phyloP scores from a whole-genome alignment of 2,113 vertebrate species.

The Centropus bengalensis region DNA sequence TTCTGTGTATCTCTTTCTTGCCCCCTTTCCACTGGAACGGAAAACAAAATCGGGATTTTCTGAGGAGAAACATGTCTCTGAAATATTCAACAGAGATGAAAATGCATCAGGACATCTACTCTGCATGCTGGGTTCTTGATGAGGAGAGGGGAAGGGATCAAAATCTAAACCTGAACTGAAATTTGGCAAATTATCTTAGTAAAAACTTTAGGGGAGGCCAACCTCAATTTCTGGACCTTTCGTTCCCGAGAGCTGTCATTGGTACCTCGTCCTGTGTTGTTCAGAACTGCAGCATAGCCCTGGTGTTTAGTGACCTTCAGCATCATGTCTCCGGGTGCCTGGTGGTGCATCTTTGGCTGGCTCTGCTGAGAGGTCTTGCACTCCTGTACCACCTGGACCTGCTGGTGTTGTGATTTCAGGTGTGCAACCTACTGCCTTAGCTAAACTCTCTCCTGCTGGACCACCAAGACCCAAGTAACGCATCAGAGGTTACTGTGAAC shows the following conservation, averaged over 20 bases:
- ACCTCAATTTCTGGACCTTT: neutral
- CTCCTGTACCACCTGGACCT: neutral
- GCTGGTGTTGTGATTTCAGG: neutral
- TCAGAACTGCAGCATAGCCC: neutral
- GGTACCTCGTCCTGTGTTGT: neutral
- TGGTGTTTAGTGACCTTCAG: neutral
- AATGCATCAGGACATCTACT: neutral
- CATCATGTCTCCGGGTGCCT: neutral
- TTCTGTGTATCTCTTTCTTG: neutral
- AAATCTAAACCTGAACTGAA: neutral
- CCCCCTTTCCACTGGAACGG: neutral
- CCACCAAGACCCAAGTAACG: neutral
- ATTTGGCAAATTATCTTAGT: neutral
- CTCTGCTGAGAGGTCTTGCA: neutral
- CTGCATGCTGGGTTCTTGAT: neutral
- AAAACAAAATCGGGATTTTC: neutral
- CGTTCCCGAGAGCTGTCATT: neutral
- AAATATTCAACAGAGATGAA: neutral
- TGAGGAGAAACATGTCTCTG: neutral
- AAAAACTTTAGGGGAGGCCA: neutral
- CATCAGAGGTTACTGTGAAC: rapidly evolving
- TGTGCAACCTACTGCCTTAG: neutral
- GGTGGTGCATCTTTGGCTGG: neutral
- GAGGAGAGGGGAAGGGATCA: neutral
- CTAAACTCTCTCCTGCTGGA: neutral